Evolutionary conservation across 2,888 invertebrate genomes (phyloP).

Genomic region (Tricholauxania praeusta): DNA sequence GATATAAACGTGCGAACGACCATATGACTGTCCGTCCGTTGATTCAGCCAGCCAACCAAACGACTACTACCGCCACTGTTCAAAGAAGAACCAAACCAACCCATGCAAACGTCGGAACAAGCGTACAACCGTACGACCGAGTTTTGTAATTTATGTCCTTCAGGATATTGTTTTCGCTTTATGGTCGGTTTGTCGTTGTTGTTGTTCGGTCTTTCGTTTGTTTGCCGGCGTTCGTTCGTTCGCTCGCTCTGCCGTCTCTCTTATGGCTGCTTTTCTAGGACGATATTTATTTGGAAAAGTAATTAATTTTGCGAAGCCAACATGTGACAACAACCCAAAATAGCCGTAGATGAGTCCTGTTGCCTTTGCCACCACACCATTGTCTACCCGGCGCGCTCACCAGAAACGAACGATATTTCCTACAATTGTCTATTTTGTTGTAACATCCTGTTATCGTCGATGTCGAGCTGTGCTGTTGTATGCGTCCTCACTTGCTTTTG

Average conservation of each 20-base stretch:
- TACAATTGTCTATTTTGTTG: constrained; percentile 34
- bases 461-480: constrained; percentile 10
- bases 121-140: constrained; percentile 51
- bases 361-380: not conserved
- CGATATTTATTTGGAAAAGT: constrained; percentile 37
- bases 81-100: not conserved
- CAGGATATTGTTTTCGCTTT: constrained; percentile 55
- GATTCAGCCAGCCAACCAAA: no score
- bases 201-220: constrained; percentile 7
- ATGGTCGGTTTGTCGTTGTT: constrained; percentile 41
- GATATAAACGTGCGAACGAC: not conserved
- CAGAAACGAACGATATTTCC: constrained; percentile 40
- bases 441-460: constrained; percentile 28
- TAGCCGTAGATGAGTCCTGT: not conserved
- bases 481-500: not conserved
- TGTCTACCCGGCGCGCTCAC: not conserved
- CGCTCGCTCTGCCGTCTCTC: not conserved
- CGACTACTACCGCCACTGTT: not conserved
- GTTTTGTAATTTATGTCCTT: constrained; percentile 57
- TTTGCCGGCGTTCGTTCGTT: constrained; percentile 14
- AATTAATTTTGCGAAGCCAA: constrained; percentile 36
- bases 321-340: constrained; percentile 8
- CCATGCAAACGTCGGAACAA: not conserved
- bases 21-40: no score
- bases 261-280: constrained; percentile 23